A percentile compares a stretch with the other conserved stretches of the same genome.
These are phyloP conservation scores for silkworm (Bombyx mori) DNA, from an alignment of 1,140 invertebrate species.

Conservation along the genomic window ASM3026992v2 NC_085112.1:12588501-12589000, in stretches of 20 bases:
- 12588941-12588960: conserved; percentile 22
- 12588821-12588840: conserved; percentile 22
- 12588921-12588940: conserved; percentile 27
- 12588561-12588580: too few species aligned
- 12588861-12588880: conserved; percentile 33
- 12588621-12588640: too few species aligned
- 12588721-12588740: not conserved
- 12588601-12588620: too few species aligned
- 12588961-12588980: conserved; percentile 46
- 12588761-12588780: conserved; percentile 3
- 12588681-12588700: too few species aligned
- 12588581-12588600: too few species aligned
- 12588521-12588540: too few species aligned
- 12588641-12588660: too few species aligned
- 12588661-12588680: too few species aligned
- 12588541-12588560: too few species aligned
- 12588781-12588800: conserved; percentile 10
- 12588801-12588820: conserved; percentile 24
- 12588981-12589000: conserved; percentile 37
- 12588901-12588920: conserved; percentile 30
- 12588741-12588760: conserved; percentile 3
- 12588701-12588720: too few species aligned
- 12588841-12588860: conserved; percentile 37
- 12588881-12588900: conserved; percentile 23
- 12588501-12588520: too few species aligned